Evolutionary conservation across 2,113 vertebrate species (phyloP).

Genomic region (Elaphurus davidianus): DNA sequence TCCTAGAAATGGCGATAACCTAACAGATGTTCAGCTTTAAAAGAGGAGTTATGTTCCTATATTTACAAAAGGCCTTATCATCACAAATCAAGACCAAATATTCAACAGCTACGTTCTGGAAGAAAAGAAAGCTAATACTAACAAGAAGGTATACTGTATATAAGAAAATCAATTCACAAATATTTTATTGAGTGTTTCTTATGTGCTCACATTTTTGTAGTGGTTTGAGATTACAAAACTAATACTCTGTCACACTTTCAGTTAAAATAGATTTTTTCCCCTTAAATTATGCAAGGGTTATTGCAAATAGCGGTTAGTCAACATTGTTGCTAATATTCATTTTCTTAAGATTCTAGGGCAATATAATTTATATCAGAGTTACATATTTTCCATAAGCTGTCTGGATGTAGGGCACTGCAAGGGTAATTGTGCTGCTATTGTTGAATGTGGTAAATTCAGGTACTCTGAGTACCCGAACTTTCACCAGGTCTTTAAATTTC

Average conservation of each 20-base stretch:
- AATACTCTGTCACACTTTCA: neutral
- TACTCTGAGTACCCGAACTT: neutral
- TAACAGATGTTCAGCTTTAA: neutral
- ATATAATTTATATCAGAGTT: neutral
- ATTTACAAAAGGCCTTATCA: neutral
- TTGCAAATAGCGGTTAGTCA: neutral
- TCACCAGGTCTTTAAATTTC: neutral
- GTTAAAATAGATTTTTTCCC: neutral
- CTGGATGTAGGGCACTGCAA: neutral
- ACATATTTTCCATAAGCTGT: neutral
- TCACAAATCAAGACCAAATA: slow-evolving; percentile 27
- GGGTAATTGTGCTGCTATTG: neutral
- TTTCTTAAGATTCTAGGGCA: neutral
- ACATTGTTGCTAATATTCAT: neutral
- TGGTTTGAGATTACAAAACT: neutral
- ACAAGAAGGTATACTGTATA: neutral
- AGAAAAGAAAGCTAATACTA: neutral
- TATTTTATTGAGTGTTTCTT: neutral
- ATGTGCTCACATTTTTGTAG: neutral
- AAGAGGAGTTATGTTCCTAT: neutral
- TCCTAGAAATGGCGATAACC: neutral
- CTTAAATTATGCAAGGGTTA: neutral
- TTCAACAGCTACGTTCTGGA: neutral
- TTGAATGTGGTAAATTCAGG: neutral
- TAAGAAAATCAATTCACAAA: neutral